Evolutionary conservation across 2,888 invertebrate genomes (phyloP).

Genomic region (Tiliacea aurago): DNA sequence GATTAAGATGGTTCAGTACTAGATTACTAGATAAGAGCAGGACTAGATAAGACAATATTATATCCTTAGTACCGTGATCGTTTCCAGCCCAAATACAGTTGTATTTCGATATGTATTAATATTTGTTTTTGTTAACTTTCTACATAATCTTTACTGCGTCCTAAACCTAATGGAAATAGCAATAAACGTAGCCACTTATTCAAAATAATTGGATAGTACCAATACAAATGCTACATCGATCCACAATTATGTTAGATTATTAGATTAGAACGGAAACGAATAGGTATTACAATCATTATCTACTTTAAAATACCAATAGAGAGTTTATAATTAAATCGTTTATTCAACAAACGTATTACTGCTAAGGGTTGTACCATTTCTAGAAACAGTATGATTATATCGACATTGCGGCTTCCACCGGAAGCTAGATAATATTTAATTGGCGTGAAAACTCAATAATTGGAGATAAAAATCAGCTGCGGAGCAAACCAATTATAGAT

Average conservation of each 20-base stretch:
- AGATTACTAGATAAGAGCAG: too few species aligned
- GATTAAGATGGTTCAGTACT: too few species aligned
- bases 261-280: slow-evolving; percentile 40
- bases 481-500: slow-evolving; percentile 87
- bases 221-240: slow-evolving; percentile 11
- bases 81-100: too few species aligned
- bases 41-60: too few species aligned
- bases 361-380: slow-evolving; percentile 68
- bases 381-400: slow-evolving; percentile 74
- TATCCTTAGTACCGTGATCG: too few species aligned
- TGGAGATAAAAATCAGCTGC: slow-evolving; percentile 88
- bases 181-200: not conserved
- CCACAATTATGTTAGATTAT: not conserved
- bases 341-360: slow-evolving; percentile 65
- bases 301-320: slow-evolving; percentile 35
- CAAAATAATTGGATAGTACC: not conserved
- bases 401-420: slow-evolving; percentile 83
- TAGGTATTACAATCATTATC: slow-evolving; percentile 30
- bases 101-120: too few species aligned
- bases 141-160: not conserved
- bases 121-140: too few species aligned
- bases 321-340: slow-evolving; percentile 63
- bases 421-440: slow-evolving; percentile 88
- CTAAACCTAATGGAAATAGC: not conserved
- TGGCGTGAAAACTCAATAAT: slow-evolving; percentile 90